phyloP scores from a whole-genome alignment of 2,113 vertebrate genomes.

The Leiothrix lutea region DNA sequence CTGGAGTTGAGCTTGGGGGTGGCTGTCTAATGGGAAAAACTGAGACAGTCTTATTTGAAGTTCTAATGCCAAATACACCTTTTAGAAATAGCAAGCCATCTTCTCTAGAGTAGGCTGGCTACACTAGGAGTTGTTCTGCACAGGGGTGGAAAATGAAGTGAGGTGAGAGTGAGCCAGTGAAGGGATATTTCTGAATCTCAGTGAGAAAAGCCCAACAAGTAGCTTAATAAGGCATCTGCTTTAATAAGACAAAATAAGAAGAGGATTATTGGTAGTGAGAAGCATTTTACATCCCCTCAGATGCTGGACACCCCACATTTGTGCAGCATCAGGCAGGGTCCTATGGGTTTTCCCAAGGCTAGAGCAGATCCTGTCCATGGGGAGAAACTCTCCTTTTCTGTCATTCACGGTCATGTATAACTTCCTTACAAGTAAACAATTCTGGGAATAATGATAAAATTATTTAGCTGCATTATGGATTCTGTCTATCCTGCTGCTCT shows the following conservation, averaged over 20 bases:
- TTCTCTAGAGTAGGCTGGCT: neutral
- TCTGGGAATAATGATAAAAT: neutral
- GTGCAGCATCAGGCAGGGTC: neutral
- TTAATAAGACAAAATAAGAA: neutral
- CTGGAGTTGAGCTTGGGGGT: neutral
- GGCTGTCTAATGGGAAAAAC: neutral
- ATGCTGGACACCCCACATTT: accelerated
- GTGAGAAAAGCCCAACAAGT: neutral
- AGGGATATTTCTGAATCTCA: neutral
- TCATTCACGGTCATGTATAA: accelerated
- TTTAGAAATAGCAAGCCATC: neutral
- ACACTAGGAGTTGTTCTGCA: neutral
- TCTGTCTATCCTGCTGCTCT: neutral
- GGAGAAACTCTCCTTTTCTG: neutral
- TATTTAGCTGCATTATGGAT: neutral
- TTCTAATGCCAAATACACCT: neutral
- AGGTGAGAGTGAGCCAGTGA: neutral
- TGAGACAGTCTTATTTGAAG: neutral
- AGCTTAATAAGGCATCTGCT: neutral
- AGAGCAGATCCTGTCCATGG: neutral
- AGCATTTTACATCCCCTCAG: neutral
- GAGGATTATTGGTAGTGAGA: neutral
- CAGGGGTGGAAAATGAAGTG: neutral
- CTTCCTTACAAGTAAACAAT: neutral
- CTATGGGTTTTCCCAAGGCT: neutral